A percentile compares a stretch with the other conserved stretches of the same genome.
Conservation (phyloP, 1,140 invertebrate genomes). For the Lepidostoma basale region DNA sequence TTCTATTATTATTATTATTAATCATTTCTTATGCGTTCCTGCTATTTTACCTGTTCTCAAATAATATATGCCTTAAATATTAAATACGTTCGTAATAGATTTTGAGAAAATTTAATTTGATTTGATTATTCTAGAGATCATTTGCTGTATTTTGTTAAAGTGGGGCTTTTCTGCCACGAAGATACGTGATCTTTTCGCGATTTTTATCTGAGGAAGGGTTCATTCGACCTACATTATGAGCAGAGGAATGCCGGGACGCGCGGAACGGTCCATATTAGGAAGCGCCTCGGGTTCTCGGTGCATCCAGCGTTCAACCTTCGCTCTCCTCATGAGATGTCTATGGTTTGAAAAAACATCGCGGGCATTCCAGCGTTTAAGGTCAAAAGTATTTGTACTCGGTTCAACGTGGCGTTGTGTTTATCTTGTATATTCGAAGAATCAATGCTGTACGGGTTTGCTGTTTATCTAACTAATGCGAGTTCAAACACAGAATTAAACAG, state of each 20-base stretch:
- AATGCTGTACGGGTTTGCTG: slow-evolving; percentile 10
- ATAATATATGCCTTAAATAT: no score
- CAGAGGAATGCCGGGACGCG: background rate
- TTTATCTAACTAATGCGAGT: slow-evolving; percentile 15
- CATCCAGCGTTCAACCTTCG: background rate
- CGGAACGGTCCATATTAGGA: background rate
- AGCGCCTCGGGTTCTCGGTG: background rate
- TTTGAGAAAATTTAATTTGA: no score
- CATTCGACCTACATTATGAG: slow-evolving; percentile 13
- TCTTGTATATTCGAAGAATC: slow-evolving; percentile 17
- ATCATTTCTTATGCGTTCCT: no score
- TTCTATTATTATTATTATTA: no score
- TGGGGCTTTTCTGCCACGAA: no score
- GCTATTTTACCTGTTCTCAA: no score
- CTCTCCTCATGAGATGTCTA: slow-evolving; percentile 9
- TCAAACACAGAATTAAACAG: slow-evolving; percentile 9
- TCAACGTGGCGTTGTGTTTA: slow-evolving; percentile 4
- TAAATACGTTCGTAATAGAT: no score
- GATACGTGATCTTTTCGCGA: no score
- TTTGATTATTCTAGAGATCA: no score
- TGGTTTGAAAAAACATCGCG: slow-evolving; percentile 14
- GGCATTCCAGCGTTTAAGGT: slow-evolving; percentile 19
- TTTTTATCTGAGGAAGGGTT: background rate
- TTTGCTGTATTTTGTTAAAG: no score
- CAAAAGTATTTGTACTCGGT: slow-evolving; percentile 18